phyloP scores from a whole-genome alignment of 2,113 vertebrate species.

The Tachycineta bicolor region DNA sequence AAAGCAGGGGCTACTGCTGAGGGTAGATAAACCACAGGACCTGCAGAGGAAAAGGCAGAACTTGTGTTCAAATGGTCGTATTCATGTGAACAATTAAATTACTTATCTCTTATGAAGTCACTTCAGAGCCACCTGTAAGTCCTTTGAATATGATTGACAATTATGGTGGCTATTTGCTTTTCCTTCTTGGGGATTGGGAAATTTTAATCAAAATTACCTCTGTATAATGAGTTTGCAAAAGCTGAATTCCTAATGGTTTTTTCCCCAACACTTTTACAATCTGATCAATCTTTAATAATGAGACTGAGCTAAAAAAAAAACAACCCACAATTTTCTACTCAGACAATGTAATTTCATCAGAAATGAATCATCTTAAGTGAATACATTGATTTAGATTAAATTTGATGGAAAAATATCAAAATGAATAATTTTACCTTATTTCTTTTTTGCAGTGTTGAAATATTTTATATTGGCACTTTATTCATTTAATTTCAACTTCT shows the following conservation, averaged over 20 bases:
- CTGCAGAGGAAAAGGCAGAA: neutral
- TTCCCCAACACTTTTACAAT: neutral
- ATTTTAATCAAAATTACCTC: conserved; percentile 35
- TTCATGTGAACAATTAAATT: neutral
- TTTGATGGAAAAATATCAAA: conserved; percentile 48
- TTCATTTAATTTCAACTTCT: conserved; percentile 37
- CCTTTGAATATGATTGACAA: neutral
- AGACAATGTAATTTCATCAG: conserved; percentile 38
- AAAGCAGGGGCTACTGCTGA: neutral
- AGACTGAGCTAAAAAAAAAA: neutral
- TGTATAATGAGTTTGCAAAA: neutral
- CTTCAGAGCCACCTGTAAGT: neutral
- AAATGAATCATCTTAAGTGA: conserved; percentile 31
- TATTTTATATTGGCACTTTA: conserved; percentile 40
- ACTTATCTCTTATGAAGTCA: neutral
- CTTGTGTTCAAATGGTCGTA: rapidly evolving
- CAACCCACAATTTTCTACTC: neutral
- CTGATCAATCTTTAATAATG: conserved; percentile 52
- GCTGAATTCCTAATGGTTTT: neutral
- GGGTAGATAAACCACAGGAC: neutral
- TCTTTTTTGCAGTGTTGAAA: conserved; percentile 5
- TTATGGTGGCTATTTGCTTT: conserved; percentile 32
- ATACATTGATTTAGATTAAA: conserved; percentile 54
- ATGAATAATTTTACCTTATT: conserved; percentile 36
- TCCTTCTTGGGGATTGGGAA: neutral